A percentile compares a stretch with the other conserved stretches of the same genome.
phyloP scores from a whole-genome alignment of 2,888 invertebrate genomes.

The Ichneumoninae sp. region DNA sequence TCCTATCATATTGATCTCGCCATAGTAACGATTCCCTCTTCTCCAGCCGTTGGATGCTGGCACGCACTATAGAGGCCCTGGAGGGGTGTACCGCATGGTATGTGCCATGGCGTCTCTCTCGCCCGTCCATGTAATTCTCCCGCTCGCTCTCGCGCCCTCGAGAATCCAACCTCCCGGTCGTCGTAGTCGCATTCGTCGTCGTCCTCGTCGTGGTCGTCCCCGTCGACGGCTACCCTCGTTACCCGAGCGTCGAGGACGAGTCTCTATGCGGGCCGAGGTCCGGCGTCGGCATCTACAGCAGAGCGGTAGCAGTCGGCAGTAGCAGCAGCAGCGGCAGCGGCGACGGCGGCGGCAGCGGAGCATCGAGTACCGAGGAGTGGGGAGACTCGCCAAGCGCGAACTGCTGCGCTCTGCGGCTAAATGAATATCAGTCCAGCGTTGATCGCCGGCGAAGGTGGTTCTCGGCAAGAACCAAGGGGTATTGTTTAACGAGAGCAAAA shows the following conservation, averaged over 20 bases:
- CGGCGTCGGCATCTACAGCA: constrained; percentile 49
- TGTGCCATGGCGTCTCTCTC: constrained; percentile 58
- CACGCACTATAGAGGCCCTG: constrained; percentile 75
- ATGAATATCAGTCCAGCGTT: constrained; percentile 83
- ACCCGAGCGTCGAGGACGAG: constrained; percentile 62
- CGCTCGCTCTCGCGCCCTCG: constrained; percentile 5
- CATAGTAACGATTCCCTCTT: constrained; percentile 84
- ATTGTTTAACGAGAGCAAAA: constrained; percentile 22
- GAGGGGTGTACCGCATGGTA: constrained; percentile 71
- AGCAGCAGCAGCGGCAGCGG: constrained; percentile 21
- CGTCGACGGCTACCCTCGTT: constrained; percentile 57
- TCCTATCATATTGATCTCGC: constrained; percentile 83
- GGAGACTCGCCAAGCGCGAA: constrained; percentile 69
- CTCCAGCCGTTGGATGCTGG: constrained; percentile 78
- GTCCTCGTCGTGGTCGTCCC: constrained; percentile 33
- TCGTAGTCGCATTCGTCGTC: constrained; percentile 29
- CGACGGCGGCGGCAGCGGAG: constrained; percentile 62
- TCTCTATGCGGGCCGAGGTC: constrained; percentile 55
- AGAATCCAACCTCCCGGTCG: constrained; percentile 17
- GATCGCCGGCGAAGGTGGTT: constrained; percentile 81
- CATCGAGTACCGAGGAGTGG: constrained; percentile 59
- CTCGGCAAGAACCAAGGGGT: constrained; percentile 70
- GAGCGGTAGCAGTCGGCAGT: constrained; percentile 40
- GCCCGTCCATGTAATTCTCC: constrained; percentile 30
- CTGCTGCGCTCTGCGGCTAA: constrained; percentile 80